Conservation (phyloP, 2,888 invertebrate genomes). For the Panopea generosa region DNA sequence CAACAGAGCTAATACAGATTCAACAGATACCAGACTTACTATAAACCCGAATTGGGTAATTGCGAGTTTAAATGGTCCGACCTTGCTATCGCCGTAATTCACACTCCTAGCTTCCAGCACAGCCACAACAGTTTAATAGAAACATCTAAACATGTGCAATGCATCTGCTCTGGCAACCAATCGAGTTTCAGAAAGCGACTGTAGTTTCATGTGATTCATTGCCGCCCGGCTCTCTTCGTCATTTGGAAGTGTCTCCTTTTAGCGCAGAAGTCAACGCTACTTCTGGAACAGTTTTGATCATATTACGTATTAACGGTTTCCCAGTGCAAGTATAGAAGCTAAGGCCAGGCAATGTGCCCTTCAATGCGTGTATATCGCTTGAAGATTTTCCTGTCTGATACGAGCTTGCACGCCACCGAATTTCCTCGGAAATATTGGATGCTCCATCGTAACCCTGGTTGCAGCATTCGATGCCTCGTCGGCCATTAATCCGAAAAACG, state of each 20-base stretch:
- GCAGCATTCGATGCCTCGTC: slow-evolving; percentile 27
- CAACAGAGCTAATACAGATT: background rate
- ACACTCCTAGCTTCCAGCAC: no score
- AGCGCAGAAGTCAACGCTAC: slow-evolving; percentile 1
- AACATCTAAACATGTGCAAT: background rate
- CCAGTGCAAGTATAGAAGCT: slow-evolving; percentile 24
- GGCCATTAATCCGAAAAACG: slow-evolving; percentile 27
- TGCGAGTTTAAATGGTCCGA: background rate
- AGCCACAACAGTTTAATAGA: no score
- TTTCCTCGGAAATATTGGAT: slow-evolving; percentile 4
- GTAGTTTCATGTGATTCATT: no score
- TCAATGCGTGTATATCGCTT: slow-evolving; percentile 55
- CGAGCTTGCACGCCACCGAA: slow-evolving; percentile 49
- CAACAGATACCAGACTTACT: background rate
- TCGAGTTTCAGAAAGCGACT: slow-evolving; percentile 30
- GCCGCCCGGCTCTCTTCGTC: slow-evolving; percentile 7
- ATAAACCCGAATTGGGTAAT: slow-evolving; percentile 8
- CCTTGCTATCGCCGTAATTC: no score
- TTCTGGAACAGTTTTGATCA: slow-evolving; percentile 13
- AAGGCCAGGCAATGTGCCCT: slow-evolving; percentile 35
- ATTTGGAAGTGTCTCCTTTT: slow-evolving; percentile 8
- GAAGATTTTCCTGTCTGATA: slow-evolving; percentile 26
- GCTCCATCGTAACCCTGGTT: slow-evolving; percentile 35
- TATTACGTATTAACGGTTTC: slow-evolving; percentile 7
- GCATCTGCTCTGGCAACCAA: no score